These are phyloP conservation scores for Volucella bombylans DNA, from an alignment of 2,888 invertebrate genomes.

Conservation along the genomic window DNA sequence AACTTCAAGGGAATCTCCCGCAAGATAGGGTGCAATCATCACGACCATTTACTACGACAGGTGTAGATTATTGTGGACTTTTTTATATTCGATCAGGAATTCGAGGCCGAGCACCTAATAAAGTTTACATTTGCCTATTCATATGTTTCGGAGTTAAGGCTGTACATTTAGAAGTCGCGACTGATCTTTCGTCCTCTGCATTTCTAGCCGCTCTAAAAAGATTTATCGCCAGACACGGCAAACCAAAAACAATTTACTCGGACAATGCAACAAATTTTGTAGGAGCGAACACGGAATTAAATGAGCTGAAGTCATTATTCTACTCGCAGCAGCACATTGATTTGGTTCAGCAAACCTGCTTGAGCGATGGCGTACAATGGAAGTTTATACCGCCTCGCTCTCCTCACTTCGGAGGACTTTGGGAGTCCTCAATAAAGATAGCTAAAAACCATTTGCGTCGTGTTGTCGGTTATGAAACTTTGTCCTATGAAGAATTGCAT, in stretches of 20 bases:
- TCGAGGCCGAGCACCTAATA: too few species aligned
- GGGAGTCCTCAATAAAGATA: constrained; percentile 27
- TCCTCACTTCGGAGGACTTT: constrained; percentile 17
- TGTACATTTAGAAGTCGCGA: too few species aligned
- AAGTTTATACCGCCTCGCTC: constrained; percentile 31
- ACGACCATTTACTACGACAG: too few species aligned
- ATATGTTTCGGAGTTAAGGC: too few species aligned
- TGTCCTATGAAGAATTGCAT: constrained; percentile 6
- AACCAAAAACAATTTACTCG: too few species aligned
- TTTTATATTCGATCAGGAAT: too few species aligned
- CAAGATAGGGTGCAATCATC: too few species aligned
- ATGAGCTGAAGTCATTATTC: constrained; percentile 23
- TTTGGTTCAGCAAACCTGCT: constrained; percentile 5
- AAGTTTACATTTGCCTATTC: too few species aligned
- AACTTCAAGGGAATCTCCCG: not conserved
- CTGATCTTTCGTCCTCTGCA: too few species aligned
- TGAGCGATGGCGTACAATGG: constrained; percentile 9
- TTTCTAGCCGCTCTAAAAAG: too few species aligned
- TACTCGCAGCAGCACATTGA: constrained; percentile 12
- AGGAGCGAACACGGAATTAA: constrained; percentile 25
- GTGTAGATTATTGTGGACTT: too few species aligned
- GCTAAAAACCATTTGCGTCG: constrained; percentile 18
- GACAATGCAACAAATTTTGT: not conserved
- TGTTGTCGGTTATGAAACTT: not conserved
- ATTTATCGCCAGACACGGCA: too few species aligned